Percentiles rank a stretch among this genome's conserved stretches.
Evolutionary conservation across 2,888 invertebrate species (phyloP).

Genomic region (Terebella lapidaria): DNA sequence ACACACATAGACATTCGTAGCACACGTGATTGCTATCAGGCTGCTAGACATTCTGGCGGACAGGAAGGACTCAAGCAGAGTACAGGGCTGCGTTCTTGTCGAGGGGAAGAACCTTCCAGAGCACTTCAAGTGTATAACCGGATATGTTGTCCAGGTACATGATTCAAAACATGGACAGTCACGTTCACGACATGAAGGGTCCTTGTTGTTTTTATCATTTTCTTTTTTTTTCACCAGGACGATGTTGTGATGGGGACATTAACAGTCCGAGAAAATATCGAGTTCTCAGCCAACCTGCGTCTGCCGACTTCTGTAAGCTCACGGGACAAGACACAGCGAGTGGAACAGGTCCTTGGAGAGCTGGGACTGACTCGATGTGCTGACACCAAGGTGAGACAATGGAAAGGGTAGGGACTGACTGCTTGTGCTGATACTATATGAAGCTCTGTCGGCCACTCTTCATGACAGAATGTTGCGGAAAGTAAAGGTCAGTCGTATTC

Average conservation of each 20-base stretch:
- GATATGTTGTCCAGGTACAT: too few relatives aligned
- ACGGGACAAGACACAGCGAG: conserved; percentile 31
- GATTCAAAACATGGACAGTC: background rate
- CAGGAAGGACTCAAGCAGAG: too few relatives aligned
- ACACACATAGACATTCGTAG: too few relatives aligned
- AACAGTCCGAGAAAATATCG: conserved; percentile 48
- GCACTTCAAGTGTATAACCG: too few relatives aligned
- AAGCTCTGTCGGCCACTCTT: too few relatives aligned
- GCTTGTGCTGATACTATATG: too few relatives aligned
- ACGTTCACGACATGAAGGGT: background rate
- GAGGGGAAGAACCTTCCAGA: too few relatives aligned
- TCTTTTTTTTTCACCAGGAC: conserved; percentile 44
- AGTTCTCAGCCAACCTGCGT: conserved; percentile 49
- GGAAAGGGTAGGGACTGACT: conserved; percentile 41
- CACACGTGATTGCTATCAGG: too few relatives aligned
- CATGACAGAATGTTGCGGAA: too few relatives aligned
- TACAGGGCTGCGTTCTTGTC: too few relatives aligned
- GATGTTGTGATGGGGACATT: conserved; percentile 53
- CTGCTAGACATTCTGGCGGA: too few relatives aligned
- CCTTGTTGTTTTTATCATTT: background rate
- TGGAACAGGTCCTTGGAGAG: conserved; percentile 44
- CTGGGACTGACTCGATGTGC: conserved; percentile 46
- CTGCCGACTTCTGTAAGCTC: conserved; percentile 31
- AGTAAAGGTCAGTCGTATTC: background rate
- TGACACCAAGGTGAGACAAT: conserved; percentile 39